These are phyloP conservation scores for Sus cebifrons DNA, from an alignment of 2,797 vertebrate species.

Conservation along the genomic window DNA sequence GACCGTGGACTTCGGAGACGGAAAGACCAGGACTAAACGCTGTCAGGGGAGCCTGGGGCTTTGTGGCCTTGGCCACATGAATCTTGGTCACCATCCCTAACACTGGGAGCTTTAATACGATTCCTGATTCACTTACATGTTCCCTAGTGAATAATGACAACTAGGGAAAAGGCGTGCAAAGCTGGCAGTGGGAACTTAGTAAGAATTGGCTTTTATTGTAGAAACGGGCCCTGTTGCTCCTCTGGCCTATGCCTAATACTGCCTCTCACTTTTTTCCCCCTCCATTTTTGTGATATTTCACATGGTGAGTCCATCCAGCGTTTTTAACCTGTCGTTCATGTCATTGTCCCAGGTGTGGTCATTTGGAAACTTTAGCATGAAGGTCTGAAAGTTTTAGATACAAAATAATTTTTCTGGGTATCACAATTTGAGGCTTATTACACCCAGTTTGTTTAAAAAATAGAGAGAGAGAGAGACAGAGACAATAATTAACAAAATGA, in stretches of 20 bases:
- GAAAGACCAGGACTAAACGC: neutral
- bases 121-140: neutral
- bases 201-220: too few species aligned
- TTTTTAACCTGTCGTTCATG: neutral
- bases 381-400: neutral
- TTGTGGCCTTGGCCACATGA: neutral
- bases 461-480: neutral
- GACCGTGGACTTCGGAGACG: neutral
- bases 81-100: neutral
- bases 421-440: neutral
- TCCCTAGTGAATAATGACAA: neutral
- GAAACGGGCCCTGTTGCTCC: neutral
- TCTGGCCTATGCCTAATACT: neutral
- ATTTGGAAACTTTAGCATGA: neutral
- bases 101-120: neutral
- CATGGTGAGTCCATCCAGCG: neutral
- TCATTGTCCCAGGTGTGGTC: neutral
- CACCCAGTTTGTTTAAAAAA: neutral
- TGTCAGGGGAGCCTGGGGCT: accelerated
- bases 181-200: too few species aligned
- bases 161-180: neutral
- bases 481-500: neutral
- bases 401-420: neutral
- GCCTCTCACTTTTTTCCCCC: neutral
- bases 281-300: neutral